Percentiles rank a stretch among this genome's conserved stretches.
These are phyloP conservation scores for Aphis gossypii DNA, from an alignment of 1,140 invertebrate genomes.

Conservation along the genomic window DNA sequence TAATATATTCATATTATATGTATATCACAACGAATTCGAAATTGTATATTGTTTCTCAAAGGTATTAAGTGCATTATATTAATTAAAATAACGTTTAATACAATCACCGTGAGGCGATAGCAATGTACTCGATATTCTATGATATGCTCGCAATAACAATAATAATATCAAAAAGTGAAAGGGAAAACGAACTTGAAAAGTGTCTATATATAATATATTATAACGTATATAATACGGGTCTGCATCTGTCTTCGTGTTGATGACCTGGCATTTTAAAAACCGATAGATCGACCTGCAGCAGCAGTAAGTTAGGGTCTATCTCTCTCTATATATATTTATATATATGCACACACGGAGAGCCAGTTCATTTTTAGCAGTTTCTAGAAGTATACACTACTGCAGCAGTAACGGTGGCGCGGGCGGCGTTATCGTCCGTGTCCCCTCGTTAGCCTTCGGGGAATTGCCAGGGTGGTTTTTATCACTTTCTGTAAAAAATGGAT, in stretches of 20 bases:
- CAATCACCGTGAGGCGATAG: neutral
- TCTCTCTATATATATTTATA: neutral
- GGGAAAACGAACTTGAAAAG: neutral
- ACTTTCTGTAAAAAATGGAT: slow-evolving; percentile 59
- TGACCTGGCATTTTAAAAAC: slow-evolving; percentile 37
- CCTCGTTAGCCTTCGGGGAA: slow-evolving; percentile 52
- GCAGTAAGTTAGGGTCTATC: neutral
- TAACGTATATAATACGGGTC: neutral
- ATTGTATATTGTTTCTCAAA: neutral
- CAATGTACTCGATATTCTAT: neutral
- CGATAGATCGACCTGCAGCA: neutral
- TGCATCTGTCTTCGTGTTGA: neutral
- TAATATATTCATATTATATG: neutral
- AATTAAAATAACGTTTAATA: neutral
- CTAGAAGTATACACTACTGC: neutral
- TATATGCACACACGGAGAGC: neutral
- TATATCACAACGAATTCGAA: neutral
- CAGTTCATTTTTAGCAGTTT: slow-evolving; percentile 52
- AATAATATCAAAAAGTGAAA: neutral
- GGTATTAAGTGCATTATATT: neutral
- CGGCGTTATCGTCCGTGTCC: slow-evolving; percentile 51
- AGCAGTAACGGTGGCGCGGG: neutral
- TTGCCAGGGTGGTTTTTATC: slow-evolving; percentile 58
- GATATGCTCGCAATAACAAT: neutral
- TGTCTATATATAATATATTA: slow-evolving; percentile 1